Evolutionary conservation across 1,140 invertebrate species (phyloP), one percentile per base, ranked within the genome.

Genomic region (Harlomillsia oculata): DNA sequence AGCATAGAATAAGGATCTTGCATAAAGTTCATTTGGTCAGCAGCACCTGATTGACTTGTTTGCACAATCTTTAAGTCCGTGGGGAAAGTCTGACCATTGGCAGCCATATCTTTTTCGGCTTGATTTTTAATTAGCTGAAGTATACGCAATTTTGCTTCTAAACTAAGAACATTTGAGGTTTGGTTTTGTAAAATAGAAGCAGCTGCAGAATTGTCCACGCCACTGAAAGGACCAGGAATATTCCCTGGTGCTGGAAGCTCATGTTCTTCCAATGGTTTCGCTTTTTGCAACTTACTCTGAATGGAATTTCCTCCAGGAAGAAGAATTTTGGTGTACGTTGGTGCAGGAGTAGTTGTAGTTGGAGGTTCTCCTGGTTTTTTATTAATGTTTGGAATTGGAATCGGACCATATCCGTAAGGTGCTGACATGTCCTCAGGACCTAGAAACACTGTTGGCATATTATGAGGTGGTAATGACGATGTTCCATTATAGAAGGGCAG

Each of bases 401-500:
- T 60, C 49, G 62, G 62, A 11, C 64, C 64, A 44, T 62, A 65
- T 4, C 60, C 60, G 28, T 56, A 53, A 14, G 64, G 64, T 3
- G 53, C 16, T 5, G 44, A 23, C 53, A 61, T 60, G 26, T 65
- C 64, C 41, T 65, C 64, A 0, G 64, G 64, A 5, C 56, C 64
- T 2, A 65, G 58, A 36, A 65, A 65, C 6, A 65, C 64, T 6
- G 60, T 23, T 5, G 64, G 64, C 20, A 65, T 32, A 18, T 40
- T 57, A 13, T 46, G 29, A 2, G 28, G n/a, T 5, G 64, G 64
- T 1, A 59, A 28, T 0, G 43, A 45, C 14, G 52, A 16, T 0
- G 64, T 65, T 34, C 64, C 64, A 44, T 65, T 65, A 39, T 56
- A 65, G 36, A 65, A 65, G 28, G 64, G 64, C 5, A 65, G 34